Evolutionary conservation across 1,140 invertebrate species (phyloP).

Genomic region (Elymnias hypermnestra): DNA sequence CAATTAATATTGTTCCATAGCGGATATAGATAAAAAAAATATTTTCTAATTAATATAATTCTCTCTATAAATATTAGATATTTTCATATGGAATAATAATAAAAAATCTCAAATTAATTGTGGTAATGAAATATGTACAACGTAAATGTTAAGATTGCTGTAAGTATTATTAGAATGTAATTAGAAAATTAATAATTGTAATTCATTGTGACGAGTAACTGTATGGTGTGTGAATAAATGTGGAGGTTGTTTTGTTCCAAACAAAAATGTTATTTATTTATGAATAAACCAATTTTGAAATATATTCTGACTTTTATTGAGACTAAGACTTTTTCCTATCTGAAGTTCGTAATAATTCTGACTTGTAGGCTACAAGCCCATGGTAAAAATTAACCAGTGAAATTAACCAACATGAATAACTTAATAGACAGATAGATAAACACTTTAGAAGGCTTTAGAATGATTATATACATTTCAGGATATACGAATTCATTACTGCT

Average conservation of each 20-base stretch:
- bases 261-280: slow-evolving; percentile 76
- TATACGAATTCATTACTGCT: too few relatives aligned
- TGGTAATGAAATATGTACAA: slow-evolving; percentile 73
- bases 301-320: slow-evolving; percentile 26
- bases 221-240: slow-evolving; percentile 72
- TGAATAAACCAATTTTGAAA: slow-evolving; percentile 74
- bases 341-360: background rate
- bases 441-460: too few relatives aligned
- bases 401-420: too few relatives aligned
- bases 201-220: slow-evolving; percentile 63
- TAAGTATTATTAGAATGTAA: slow-evolving; percentile 75
- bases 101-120: slow-evolving; percentile 74
- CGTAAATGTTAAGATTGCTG: slow-evolving; percentile 68
- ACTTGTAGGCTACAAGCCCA: too few relatives aligned
- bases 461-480: too few relatives aligned
- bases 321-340: background rate
- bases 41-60: slow-evolving; percentile 65
- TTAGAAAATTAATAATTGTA: slow-evolving; percentile 71
- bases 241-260: slow-evolving; percentile 75
- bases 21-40: slow-evolving; percentile 34
- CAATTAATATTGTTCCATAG: slow-evolving; percentile 46
- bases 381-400: too few relatives aligned
- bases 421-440: too few relatives aligned
- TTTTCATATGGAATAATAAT: slow-evolving; percentile 52
- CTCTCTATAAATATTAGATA: slow-evolving; percentile 70